Evolutionary conservation across 2,113 vertebrate species (phyloP), one percentile per base, ranked within the genome.

Genomic region (Mionectes macconnelli): DNA sequence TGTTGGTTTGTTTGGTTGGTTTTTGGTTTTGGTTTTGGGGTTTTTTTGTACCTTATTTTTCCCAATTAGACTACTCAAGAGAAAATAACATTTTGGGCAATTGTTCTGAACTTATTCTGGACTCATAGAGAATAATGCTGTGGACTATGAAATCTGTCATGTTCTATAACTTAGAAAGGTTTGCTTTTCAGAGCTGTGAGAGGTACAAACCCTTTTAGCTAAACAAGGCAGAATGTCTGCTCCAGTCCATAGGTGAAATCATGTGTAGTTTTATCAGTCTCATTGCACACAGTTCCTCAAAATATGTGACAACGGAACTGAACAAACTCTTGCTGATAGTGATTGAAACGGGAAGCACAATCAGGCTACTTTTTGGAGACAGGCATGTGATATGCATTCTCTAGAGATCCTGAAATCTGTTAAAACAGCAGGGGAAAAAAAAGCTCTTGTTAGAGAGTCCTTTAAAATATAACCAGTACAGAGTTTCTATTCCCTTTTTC

Each of bases 401-500:
- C 12, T 68, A 60, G 57, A 83, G 67, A 31, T 50, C 20, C 33
- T 67, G 50, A 73, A 83, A 80, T 81, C 37, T 60, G 63, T 52
- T 37, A 75, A 60, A 37, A 77, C 53, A 49, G 47, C 64, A 68
- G 82, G 12, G 79, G 44, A 53, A 62, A 47, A 67, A 56, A 73
- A 73, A 66, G 14, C 40, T 78, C 21, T 57, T 75, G 50, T 86
- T 70, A 62, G 31, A 40, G 23, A 11, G 37, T 33, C n/a, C 23
- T 92, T 74, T 63, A 33, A 87, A 82, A 82, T 52, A 33, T 35
- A 55, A 57, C 80, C 13, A 62, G 44, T 53, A n/a, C 30, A 55
- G 60, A 93, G 64, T 95, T 96, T 94, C 90, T 92, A 0, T 94
- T 96, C 72, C 37, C 9, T 49, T 72, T 96, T 57, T 68, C 72